Base-by-base conservation (phyloP, 2,888 invertebrate genomes). In the Brachyopa scutellaris region DNA sequence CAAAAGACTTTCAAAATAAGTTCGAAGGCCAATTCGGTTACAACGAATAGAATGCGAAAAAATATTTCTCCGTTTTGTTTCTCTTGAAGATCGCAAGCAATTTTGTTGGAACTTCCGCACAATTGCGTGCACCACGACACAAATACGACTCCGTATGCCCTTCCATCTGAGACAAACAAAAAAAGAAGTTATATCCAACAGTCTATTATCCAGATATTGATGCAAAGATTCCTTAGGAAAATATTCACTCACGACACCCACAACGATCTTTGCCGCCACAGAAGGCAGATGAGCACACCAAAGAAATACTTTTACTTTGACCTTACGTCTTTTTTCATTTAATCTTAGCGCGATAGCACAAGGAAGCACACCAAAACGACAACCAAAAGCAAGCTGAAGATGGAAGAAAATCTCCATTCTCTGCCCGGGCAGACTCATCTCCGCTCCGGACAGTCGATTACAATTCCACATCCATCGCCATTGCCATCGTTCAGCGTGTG, bases 271-370 rank as follows among this genome's bases (percentile, higher is more conserved):
- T 45, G 29, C 38, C 73, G 53, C 62, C 45, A 64, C 53, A 70
- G 62, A 45, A 59, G 57, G 79, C 53, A 73, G 45, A 67, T 61
- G 62, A 76, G 70, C 53, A 61, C 49, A n/a, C 64, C n/a, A 36
- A 66, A 64, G 70, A 72, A 82, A 76, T 82, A 82, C 82, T 82
- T 82, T 82, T 82, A 82, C 82, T 82, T 82, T 82, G 82, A 82
- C 82, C 82, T 82, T 49, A 82, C 47, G 70, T 76, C 80, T 76
- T 70, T n/a, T 76, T 80, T 76, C 80, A 69, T 67, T 74, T 76
- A 80, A 80, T 80, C 80, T 74, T 70, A 42, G 69, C 57, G 67
- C 76, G 69, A 76, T 76, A 80, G 67, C 57, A 76, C 76, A 64
- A 77, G 82, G 77, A 82, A 76, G 72, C 70, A 47, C 33, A 13